Evolutionary conservation across 2,888 invertebrate species (phyloP), one percentile per base, ranked within the genome.

Genomic region (Choreutis nemorana): DNA sequence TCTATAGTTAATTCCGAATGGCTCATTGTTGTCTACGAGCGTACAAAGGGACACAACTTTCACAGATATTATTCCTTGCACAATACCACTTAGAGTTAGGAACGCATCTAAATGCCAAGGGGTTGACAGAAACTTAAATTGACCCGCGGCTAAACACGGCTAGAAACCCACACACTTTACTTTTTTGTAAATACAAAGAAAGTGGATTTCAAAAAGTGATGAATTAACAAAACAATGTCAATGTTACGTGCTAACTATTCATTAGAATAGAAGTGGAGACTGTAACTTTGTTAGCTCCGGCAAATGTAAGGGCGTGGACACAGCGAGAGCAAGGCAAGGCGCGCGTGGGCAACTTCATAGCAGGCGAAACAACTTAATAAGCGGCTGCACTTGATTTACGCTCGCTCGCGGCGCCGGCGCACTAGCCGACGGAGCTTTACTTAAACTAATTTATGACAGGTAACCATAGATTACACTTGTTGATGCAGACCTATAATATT

Each of bases 331-430:
- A 48, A 45, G 48, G 39, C 51, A n/a, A n/a, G n/a, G n/a, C 61
- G 58, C 70, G 78, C 75, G 77, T 75, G 70, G 73, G 71, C 64
- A 48, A 47, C 56, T 54, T 63, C 63, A 65, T 61, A 70, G 63
- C 67, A 59, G 62, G 51, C 65, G 47, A 65, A 73, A 78, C 78
- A 72, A 73, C 78, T 71, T 78, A 78, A 78, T 78, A 78, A 73
- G 77, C 61, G 63, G 73, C 64, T 73, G 63, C 42, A 54, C 47
- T 66, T 75, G 77, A 78, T 78, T 75, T 75, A 78, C 77, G 68
- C 61, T 48, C 48, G 70, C 78, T 61, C 52, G 64, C 65, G 73
- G 77, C 75, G 73, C 75, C 77, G 70, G 70, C 71, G 68, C 72
- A 63, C 39, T 53, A 55, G 43, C 50, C 48, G 44, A 42, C 55